Evolutionary conservation across 2,113 vertebrate species (phyloP), one percentile per base, ranked within the genome.

Genomic region (Nothobranchius furzeri): DNA sequence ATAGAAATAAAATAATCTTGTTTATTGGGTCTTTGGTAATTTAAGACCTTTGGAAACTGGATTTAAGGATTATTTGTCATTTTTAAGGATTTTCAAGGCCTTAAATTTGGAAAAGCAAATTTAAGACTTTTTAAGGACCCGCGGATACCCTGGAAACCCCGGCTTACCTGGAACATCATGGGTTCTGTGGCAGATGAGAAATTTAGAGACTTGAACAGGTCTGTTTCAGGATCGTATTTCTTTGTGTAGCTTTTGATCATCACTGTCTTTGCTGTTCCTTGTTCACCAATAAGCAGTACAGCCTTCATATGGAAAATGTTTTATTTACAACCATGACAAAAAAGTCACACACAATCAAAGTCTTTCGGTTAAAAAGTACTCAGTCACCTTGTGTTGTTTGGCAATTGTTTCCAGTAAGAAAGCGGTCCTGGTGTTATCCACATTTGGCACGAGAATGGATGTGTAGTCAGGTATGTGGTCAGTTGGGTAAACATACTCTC

Each of bases 181-280:
- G 96, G 95, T 12, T 94, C 95, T 6, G 95, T 97, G 20, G 95
- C 96, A 14, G 95, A 96, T 50, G 95, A 97, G 81, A 96, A 97
- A 81, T 95, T 96, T 45, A 96, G 71, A 60, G 82, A 92, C 83
- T 96, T 96, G 50, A 78, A 77, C 70, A 95, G 75, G 52, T 96
- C 93, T 45, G 30, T 93, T 76, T 96, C 95, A 35, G 93, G 87
- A 70, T 95, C 91, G 25, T 94, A 96, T 84, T 94, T 95, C 63
- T 93, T 94, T 89, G 93, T 88, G 86, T 94, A 94, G 73, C 92
- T 85, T 90, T 96, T 96, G 66, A 95, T 93, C 64, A 94, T 95
- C 77, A 95, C 95, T 0, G 96, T 97, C 69, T 97, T 97, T 25
- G 95, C 96, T 71, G 95, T 96, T 73, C 95, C 96, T 90, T 96